phyloP scores from a whole-genome alignment of 2,888 invertebrate species.

The Calliphora vomitoria region DNA sequence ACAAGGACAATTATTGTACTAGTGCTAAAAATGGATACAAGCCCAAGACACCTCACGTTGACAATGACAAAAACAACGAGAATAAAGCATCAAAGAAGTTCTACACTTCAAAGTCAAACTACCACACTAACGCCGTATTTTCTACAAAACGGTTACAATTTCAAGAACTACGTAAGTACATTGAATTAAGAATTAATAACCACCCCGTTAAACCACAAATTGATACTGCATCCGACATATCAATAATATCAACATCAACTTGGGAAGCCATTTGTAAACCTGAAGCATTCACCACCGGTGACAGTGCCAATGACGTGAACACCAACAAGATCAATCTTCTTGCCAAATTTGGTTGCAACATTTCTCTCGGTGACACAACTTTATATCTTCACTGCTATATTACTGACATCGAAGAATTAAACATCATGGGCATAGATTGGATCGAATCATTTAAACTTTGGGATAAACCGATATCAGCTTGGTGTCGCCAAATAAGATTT shows the following conservation, averaged over 20 bases:
- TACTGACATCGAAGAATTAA: conserved; percentile 2
- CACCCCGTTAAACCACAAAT: conserved; percentile 32
- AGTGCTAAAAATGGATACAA: no score
- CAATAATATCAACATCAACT: conserved; percentile 41
- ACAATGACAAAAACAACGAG: no score
- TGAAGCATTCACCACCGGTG: conserved; percentile 29
- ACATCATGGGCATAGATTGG: conserved; percentile 36
- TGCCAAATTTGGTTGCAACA: no score
- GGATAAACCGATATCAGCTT: conserved; percentile 28
- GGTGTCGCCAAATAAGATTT: conserved; percentile 31
- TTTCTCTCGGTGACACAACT: background rate
- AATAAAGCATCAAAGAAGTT: no score
- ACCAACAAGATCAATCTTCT: no score
- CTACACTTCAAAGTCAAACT: no score
- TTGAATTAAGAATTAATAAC: background rate
- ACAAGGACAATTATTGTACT: no score
- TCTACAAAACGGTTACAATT: background rate
- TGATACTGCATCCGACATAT: conserved; percentile 66
- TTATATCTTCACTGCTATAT: conserved; percentile 17
- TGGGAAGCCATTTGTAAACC: conserved; percentile 61
- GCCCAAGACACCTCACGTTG: no score
- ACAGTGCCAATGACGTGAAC: conserved; percentile 43
- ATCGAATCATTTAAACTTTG: conserved; percentile 27
- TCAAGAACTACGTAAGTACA: background rate
- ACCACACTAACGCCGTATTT: background rate